Evolutionary conservation across 2,113 vertebrate genomes (phyloP).

Genomic region (Phalacrocorax carbo): DNA sequence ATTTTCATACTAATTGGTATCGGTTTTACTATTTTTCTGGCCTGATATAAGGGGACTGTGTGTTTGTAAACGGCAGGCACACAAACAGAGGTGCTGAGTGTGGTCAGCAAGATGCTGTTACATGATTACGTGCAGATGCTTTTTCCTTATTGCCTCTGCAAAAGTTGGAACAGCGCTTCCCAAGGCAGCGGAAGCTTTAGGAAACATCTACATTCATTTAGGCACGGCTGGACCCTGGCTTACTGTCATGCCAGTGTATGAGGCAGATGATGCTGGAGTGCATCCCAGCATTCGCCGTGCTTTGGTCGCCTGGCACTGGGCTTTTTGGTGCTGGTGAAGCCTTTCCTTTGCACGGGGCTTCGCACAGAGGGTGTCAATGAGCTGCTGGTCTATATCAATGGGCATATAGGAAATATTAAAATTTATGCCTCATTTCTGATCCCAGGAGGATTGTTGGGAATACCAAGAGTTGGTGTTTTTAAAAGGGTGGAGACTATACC

Average conservation of each 20-base stretch:
- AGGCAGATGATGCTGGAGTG: background rate
- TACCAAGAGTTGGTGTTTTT: background rate
- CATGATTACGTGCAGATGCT: background rate
- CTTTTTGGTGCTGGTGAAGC: background rate
- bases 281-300: fast-evolving
- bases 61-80: background rate
- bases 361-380: background rate
- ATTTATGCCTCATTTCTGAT: background rate
- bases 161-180: background rate
- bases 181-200: background rate
- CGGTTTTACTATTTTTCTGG: background rate
- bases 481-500: background rate
- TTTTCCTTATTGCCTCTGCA: background rate
- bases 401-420: background rate
- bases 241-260: background rate
- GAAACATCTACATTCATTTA: background rate
- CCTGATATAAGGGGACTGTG: background rate
- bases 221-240: background rate
- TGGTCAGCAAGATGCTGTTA: background rate
- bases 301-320: fast-evolving
- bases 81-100: background rate
- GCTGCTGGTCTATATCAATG: fast-evolving
- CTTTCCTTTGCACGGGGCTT: background rate
- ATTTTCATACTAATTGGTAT: background rate
- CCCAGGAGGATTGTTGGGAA: background rate